Conservation (phyloP, 2,888 invertebrate species). For the Melanotus villosus region DNA sequence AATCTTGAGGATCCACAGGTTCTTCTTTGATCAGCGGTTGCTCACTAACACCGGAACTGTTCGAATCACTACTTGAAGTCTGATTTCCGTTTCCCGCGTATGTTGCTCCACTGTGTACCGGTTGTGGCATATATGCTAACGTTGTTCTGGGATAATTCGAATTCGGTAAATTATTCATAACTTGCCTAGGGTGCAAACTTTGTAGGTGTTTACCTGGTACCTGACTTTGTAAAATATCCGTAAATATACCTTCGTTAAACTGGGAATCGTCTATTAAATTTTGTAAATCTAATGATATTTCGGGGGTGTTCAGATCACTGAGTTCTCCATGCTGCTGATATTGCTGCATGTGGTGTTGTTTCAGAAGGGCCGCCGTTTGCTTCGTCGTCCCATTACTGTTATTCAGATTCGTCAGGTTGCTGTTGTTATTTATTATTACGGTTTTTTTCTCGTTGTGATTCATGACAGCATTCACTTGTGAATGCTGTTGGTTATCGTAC, state of each 20-base stretch:
- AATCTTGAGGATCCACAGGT: slow-evolving; percentile 85
- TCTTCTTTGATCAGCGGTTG: slow-evolving; percentile 90
- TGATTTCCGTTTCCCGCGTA: slow-evolving; percentile 65
- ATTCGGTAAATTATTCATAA: slow-evolving; percentile 58
- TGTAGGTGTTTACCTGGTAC: slow-evolving; percentile 67
- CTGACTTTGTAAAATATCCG: slow-evolving; percentile 80
- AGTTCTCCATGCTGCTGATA: slow-evolving; percentile 84
- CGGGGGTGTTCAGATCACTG: slow-evolving; percentile 91
- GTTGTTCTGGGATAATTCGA: slow-evolving; percentile 77
- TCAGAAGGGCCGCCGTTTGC: slow-evolving; percentile 72
- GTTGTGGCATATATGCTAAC: slow-evolving; percentile 93
- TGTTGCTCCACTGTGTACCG: slow-evolving; percentile 85
- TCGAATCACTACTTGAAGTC: slow-evolving; percentile 66
- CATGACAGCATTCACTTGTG: slow-evolving; percentile 70
- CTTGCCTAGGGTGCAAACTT: slow-evolving; percentile 67
- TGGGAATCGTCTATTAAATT: slow-evolving; percentile 92
- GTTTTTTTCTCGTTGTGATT: slow-evolving; percentile 73
- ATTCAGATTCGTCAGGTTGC: slow-evolving; percentile 69
- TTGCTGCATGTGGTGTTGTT: slow-evolving; percentile 79
- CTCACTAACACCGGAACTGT: slow-evolving; percentile 71
- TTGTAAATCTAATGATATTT: slow-evolving; percentile 93
- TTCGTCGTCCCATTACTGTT: slow-evolving; percentile 69
- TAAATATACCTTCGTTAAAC: slow-evolving; percentile 89
- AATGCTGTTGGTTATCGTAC: slow-evolving; percentile 81
- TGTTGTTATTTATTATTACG: slow-evolving; percentile 66